These are phyloP conservation scores for Campylomormyrus tamandua DNA, from an alignment of 2,113 vertebrate species.

Conservation along the genomic window DNA sequence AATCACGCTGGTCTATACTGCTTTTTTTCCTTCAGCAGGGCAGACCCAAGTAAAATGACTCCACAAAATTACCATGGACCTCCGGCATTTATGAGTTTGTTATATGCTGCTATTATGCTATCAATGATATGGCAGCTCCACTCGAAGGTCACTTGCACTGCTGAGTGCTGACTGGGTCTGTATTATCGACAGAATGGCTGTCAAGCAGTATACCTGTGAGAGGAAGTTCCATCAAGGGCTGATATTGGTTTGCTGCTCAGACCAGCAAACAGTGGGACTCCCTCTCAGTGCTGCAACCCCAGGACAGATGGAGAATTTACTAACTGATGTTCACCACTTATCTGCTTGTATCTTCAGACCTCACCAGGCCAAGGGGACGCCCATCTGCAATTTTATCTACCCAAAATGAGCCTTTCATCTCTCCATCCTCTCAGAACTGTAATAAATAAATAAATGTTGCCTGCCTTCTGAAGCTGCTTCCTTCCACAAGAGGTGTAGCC, in stretches of 20 bases:
- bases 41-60: background rate
- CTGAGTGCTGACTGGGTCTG: background rate
- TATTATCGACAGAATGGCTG: background rate
- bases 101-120: background rate
- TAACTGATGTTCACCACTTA: background rate
- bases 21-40: background rate
- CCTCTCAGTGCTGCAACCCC: background rate
- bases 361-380: too few relatives aligned
- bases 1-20: background rate
- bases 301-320: background rate
- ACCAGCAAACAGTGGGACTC: background rate
- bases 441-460: background rate
- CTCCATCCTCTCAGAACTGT: background rate
- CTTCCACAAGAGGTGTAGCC: background rate
- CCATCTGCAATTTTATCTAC: background rate
- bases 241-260: background rate
- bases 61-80: background rate
- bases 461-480: background rate
- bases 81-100: background rate
- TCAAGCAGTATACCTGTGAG: background rate
- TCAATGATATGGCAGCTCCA: background rate
- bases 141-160: background rate
- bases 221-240: background rate
- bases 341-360: too few relatives aligned
- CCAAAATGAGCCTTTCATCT: background rate